Base-by-base conservation (phyloP, 2,797 vertebrate genomes). In the Percopsis omiscomaycus region DNA sequence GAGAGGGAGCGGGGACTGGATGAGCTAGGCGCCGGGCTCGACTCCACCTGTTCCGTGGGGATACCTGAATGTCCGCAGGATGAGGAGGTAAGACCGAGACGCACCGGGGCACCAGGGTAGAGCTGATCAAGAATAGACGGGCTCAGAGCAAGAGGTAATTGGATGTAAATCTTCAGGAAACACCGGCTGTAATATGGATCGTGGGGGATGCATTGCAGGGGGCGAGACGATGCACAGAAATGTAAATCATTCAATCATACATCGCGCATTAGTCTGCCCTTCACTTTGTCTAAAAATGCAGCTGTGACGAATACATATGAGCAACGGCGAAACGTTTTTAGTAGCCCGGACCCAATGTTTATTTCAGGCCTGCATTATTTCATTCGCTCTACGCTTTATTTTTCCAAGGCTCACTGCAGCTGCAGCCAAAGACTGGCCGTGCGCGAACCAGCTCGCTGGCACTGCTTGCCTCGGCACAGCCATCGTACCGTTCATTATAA, bases 61-160 rank as follows among this genome's bases (percentile, higher is more conserved):
- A 85, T 88, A 37, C 84, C 86, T 72, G 91, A 88, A 74, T 88
- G 89, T 83, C 92, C 88, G 66, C 91, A 93, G 81, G 91, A 93
- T 65, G 93, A 94, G 86, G 93, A 94, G 93, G 93, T 94, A 91
- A 3, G 44, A 13, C n/a, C 13, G 56, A 27, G 13, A 32, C n/a
- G 14, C 5, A 27, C 13, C 12, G 58, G 71, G 45, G 65, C n/a
- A 9, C 28, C n/a, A 5, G 49, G 73, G 67, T 58, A 53, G 22
- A 74, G 78, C 70, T 60, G 73, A 71, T 73, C 55, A 69, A 55
- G 69, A 74, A 69, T 77, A 83, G 79, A 78, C 76, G 81, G 84
- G 80, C 79, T 84, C 52, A 55, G 78, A 80, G 86, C 69, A 15
- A 79, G 81, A 84, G 85, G 75, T 77, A 72, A 84, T 71, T 81